Base-by-base conservation (phyloP, 2,113 vertebrate genomes). In the Ailuropoda melanoleuca region DNA sequence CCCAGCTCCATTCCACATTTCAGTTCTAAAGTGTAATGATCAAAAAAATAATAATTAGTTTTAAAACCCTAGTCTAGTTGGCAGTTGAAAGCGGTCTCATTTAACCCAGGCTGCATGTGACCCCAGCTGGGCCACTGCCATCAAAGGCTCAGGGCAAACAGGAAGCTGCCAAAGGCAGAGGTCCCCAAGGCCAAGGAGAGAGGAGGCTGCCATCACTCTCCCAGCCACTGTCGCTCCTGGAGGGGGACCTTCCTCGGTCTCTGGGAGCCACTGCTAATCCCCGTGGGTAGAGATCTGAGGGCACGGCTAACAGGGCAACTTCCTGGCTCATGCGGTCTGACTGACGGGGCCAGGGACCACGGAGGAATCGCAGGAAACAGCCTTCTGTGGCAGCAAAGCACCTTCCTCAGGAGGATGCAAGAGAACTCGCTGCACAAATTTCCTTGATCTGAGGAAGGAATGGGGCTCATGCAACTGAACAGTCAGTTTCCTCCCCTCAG, bases 191-290 rank as follows among this genome's bases (percentile, higher is more conserved):
- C 34, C 75, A 48, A 34, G 77, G 37, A 37, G 0, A 19, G 23
- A 26, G 34, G 2, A 34, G 34, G 19, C 7, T 0, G 0, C 8
- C 39, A 15, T 21, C 14, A 39, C 15, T 62, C 3, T 37, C 15
- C 0, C 0, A 8, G 26, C 9, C 1, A 3, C 62, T 68, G 24
- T 26, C 3, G 0, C 56, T 82, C 11, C 29, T 50, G 34, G 53
- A 39, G 18, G 18, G 14, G 34, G 46, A 21, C 3, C 34, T 1
- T 8, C 62, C 21, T 43, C 80, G 31, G 37, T 66, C 13, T 0
- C 26, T 29, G 26, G 53, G n/a, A 14, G 10, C 1, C 1, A 1
- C n/a, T 31, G n/a, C 66, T 29, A 50, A 62, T 58, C 8, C 3
- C 6, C 3, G 37, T 48, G 23, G 75, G 43, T 39, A 46, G 53